Evolutionary conservation across 2,888 invertebrate genomes (phyloP), one percentile per base, ranked within the genome.

Genomic region (Acheta domesticus): DNA sequence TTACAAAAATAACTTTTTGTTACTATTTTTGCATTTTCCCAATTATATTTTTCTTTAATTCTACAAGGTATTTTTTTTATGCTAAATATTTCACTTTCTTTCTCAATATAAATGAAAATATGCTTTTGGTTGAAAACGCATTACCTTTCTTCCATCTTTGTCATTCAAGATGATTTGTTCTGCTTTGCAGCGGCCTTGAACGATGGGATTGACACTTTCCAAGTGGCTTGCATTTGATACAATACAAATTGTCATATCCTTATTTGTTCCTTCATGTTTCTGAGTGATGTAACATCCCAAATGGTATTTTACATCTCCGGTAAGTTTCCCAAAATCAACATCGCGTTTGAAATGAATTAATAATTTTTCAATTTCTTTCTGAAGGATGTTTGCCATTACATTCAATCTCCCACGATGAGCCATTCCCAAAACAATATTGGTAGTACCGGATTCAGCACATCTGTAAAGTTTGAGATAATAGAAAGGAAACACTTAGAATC

Each of bases 171-270:
- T 62, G 3, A 16, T 93, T 86, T 96, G 96, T 85, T 97, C 96
- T 2, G 96, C 97, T 82, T 92, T 90, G 11, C 94, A 91, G 86
- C 96, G 96, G 79, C 97, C 97, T 85, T 93, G 92, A 0, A 96
- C 95, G 8, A 97, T 92, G 0, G 97, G 95, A 84, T 95, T 92
- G 20, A 94, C 94, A 79, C 95, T 94, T 87, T 97, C 97, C 87
- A 97, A 90, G 86, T 97, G 97, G 14, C 96, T 96, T n/a, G 97
- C 97, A 88, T 97, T 98, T 21, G 96, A 96, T 81, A 96, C 95
- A 84, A 94, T 49, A 96, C 94, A 84, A 98, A 89, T 83, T 93
- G 93, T 84, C 96, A 92, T 83, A 92, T 91, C 86, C 92, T 93
- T 87, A 94, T 92, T 23, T 11, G 77, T 19, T n/a, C 16, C 62